phyloP scores from a whole-genome alignment of 1,140 invertebrate genomes.

The Condylostylus longicornis region DNA sequence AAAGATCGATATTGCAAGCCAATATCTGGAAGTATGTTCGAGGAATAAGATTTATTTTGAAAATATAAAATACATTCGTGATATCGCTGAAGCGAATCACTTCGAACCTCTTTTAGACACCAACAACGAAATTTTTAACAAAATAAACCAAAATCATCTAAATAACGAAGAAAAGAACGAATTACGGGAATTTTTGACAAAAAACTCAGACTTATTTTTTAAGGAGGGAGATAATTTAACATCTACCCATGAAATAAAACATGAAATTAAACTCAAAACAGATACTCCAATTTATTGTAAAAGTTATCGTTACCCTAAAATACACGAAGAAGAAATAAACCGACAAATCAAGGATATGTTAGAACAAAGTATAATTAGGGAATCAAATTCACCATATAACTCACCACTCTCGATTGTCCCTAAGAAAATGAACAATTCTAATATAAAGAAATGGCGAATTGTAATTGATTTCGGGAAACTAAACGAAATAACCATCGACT shows the following conservation, averaged over 20 bases:
- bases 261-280: slow-evolving; percentile 15
- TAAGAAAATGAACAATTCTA: slow-evolving; percentile 13
- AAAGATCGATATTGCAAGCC: too few relatives aligned
- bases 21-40: too few relatives aligned
- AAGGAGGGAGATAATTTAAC: slow-evolving; percentile 11
- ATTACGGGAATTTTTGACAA: background rate
- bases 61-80: too few relatives aligned
- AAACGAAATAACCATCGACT: slow-evolving; percentile 11
- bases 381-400: slow-evolving; percentile 13
- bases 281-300: slow-evolving; percentile 13
- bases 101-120: too few relatives aligned
- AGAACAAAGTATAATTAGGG: slow-evolving; percentile 13
- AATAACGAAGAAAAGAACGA: background rate
- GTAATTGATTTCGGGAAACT: slow-evolving; percentile 29
- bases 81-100: too few relatives aligned
- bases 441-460: slow-evolving; percentile 17
- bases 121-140: too few relatives aligned
- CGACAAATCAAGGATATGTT: slow-evolving; percentile 22
- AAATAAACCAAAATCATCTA: background rate
- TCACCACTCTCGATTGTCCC: slow-evolving; percentile 16
- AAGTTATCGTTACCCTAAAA: slow-evolving; percentile 21
- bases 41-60: too few relatives aligned
- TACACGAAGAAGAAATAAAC: slow-evolving; percentile 16
- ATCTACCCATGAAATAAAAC: slow-evolving; percentile 14
- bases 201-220: slow-evolving; percentile 6